A percentile compares a stretch with the other conserved stretches of the same genome.
These are phyloP conservation scores for Oplegnathus fasciatus DNA, from an alignment of 2,113 vertebrate genomes.

Conservation along the genomic window DNA sequence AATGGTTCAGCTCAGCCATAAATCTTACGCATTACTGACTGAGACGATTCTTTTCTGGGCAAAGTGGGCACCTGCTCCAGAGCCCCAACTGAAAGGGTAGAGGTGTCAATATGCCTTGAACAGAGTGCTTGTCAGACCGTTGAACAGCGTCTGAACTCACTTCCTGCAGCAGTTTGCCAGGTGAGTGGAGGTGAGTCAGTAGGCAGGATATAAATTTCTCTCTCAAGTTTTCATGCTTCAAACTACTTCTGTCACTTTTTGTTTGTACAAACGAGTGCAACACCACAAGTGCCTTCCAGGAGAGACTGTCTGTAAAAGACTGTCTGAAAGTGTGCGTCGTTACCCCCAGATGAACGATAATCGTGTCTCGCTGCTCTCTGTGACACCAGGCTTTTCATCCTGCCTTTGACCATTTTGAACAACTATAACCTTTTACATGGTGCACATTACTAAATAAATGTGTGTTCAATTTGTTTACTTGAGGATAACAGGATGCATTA, in stretches of 20 bases:
- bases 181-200: not conserved
- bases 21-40: not conserved
- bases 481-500: conserved; percentile 6
- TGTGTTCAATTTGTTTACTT: not conserved
- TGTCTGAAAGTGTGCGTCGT: not conserved
- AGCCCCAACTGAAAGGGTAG: not conserved
- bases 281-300: not conserved
- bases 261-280: not conserved
- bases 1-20: not conserved
- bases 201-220: not conserved
- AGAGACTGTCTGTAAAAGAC: not conserved
- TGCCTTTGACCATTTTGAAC: not conserved
- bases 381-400: not conserved
- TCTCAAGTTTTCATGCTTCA: not conserved
- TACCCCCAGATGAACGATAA: not conserved
- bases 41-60: not conserved
- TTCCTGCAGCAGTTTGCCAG: not conserved
- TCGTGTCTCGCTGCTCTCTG: not conserved
- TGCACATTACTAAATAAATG: not conserved
- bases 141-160: not conserved
- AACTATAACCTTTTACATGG: not conserved
- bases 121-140: not conserved
- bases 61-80: not conserved
- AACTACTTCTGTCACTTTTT: not conserved
- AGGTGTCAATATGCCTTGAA: not conserved